Evolutionary conservation across 2,113 vertebrate species (phyloP), one percentile per base, ranked within the genome.

Genomic region (Thomomys bottae): DNA sequence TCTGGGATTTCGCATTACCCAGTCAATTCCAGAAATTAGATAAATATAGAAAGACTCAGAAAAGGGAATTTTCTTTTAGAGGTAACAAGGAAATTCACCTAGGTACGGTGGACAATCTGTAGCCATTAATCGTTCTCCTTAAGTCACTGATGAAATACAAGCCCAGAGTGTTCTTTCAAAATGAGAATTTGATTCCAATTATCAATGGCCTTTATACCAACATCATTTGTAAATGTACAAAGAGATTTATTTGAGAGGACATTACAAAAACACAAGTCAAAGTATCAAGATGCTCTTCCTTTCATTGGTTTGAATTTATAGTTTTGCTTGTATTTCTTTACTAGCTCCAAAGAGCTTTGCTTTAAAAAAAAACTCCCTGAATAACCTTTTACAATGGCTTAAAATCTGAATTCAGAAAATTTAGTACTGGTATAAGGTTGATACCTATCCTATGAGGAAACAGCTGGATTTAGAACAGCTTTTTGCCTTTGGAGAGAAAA

Each of bases 11-110:
- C 36, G 45, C 54, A 83, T 76, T 63, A 54, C 23, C 94, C 92
- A 84, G 82, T 85, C 28, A 36, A 88, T 76, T 94, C 92, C 73
- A 66, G 80, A 91, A 92, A 86, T 86, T 76, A 88, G 71, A 78
- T 95, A 84, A 95, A 80, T 70, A 77, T 73, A 64, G 77, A 91
- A 87, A 92, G 82, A 90, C 23, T 94, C 5, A 40, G 57, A 87
- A 84, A 84, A 54, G 72, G 57, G 77, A 78, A 87, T 88, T 88
- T 95, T 85, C 85, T 86, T 86, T 90, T 2, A 26, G 45, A 59
- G 45, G 76, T 78, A 81, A 83, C 87, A 86, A 81, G 6, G 70
- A 93, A 71, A 57, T 38, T 95, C 70, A 87, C 84, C 79, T 94
- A 81, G 86, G 93, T 90, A 78, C 63, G 38, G 75, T 57, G 36